Percentiles rank a stretch among this genome's conserved stretches.
phyloP scores from a whole-genome alignment of 2,888 invertebrate genomes.

The Sepioteuthis lessoniana region DNA sequence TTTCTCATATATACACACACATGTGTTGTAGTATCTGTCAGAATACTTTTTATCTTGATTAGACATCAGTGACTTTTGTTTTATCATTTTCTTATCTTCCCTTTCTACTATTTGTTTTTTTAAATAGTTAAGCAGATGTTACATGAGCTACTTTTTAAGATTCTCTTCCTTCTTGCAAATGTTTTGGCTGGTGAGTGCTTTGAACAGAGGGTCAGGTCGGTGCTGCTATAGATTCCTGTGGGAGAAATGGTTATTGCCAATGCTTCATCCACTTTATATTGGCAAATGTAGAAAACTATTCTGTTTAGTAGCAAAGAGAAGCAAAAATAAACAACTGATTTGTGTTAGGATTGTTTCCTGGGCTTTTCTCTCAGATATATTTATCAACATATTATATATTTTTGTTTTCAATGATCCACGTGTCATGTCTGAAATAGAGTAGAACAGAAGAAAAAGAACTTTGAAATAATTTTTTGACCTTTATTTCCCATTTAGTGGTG shows the following conservation, averaged over 20 bases:
- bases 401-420: not conserved
- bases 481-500: too few relatives aligned
- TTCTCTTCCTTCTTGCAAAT: not conserved
- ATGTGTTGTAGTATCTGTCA: too few relatives aligned
- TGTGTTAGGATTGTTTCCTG: not conserved
- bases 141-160: not conserved
- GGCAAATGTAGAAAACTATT: not conserved
- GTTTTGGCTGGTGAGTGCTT: not conserved
- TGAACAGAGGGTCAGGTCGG: not conserved
- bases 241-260: not conserved
- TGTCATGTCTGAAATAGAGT: not conserved
- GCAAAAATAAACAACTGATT: not conserved
- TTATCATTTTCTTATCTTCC: not conserved
- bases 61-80: not conserved
- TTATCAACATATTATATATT: not conserved
- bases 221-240: not conserved
- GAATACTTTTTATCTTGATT: too few relatives aligned
- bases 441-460: too few relatives aligned
- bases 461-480: too few relatives aligned
- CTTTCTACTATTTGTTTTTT: not conserved
- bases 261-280: not conserved
- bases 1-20: too few relatives aligned
- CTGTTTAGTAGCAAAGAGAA: not conserved
- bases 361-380: not conserved
- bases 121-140: conserved; percentile 13